Evolutionary conservation across 2,113 vertebrate genomes (phyloP).

Genomic region (Chloebia gouldiae): DNA sequence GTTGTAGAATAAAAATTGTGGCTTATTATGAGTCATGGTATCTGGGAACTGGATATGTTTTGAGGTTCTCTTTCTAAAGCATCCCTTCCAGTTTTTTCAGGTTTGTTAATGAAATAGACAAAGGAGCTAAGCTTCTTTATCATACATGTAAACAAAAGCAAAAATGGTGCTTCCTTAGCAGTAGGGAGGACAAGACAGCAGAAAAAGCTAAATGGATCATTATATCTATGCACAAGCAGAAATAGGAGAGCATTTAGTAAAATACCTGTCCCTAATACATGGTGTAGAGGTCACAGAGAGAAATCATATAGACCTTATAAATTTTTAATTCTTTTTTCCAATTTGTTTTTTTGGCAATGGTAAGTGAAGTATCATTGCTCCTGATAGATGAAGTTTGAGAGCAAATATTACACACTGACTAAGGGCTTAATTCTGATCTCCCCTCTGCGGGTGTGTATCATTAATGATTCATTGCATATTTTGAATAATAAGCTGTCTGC

Average conservation of each 20-base stretch:
- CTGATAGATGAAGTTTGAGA: background rate
- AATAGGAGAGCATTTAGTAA: background rate
- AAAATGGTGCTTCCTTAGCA: background rate
- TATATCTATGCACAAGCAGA: background rate
- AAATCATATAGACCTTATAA: background rate
- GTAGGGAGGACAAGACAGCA: background rate
- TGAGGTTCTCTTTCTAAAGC: background rate
- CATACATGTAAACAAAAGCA: background rate
- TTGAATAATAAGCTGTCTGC: slow-evolving; percentile 59
- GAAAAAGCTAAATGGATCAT: background rate
- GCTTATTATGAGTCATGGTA: background rate
- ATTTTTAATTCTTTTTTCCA: background rate
- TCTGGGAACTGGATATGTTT: background rate
- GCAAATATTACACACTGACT: background rate
- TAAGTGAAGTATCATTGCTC: background rate
- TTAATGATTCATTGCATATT: slow-evolving; percentile 64
- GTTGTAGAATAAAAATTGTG: background rate
- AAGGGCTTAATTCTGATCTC: slow-evolving; percentile 45
- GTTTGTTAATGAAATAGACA: background rate
- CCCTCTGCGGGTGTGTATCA: background rate
- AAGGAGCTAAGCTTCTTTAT: background rate
- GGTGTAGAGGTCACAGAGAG: background rate
- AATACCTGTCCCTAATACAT: background rate
- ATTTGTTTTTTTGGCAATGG: background rate
- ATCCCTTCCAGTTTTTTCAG: background rate